Conservation (phyloP, 2,797 vertebrate species). For the Heteromormyrus szaboi region DNA sequence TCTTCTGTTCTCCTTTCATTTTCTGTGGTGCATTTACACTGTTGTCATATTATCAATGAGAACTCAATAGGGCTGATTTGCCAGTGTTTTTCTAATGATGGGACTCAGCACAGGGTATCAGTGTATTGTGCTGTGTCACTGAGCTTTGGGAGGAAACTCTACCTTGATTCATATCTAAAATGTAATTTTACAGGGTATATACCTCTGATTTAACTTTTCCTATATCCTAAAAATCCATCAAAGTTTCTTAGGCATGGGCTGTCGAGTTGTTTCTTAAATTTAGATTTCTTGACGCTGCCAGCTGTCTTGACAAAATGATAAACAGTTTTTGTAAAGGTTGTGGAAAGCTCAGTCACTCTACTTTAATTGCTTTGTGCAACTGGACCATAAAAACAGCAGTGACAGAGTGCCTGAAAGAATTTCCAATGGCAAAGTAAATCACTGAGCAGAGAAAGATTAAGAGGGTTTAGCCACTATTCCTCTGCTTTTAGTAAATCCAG, state of each 20-base stretch:
- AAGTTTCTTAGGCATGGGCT: constrained; percentile 43
- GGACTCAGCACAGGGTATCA: neutral
- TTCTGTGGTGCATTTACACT: neutral
- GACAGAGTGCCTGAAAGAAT: constrained; percentile 37
- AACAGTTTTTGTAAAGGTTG: constrained; percentile 58
- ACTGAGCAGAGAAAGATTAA: neutral
- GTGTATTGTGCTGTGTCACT: neutral
- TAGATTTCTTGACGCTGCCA: constrained; percentile 66
- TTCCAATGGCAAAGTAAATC: constrained; percentile 2
- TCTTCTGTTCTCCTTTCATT: neutral
- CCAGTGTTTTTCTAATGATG: neutral
- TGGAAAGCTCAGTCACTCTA: constrained; percentile 42
- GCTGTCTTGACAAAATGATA: constrained; percentile 59
- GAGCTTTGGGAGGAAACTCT: constrained; percentile 10
- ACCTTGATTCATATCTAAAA: constrained; percentile 32
- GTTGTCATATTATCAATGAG: neutral
- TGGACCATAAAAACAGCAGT: constrained; percentile 50
- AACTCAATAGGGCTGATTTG: constrained; percentile 8
- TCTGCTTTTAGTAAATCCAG: constrained; percentile 11
- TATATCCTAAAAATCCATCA: constrained; percentile 53
- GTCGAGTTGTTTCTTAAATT: constrained; percentile 59
- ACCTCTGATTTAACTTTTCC: constrained; percentile 28
- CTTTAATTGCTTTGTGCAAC: constrained; percentile 56
- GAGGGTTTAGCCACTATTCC: neutral
- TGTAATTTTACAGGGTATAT: constrained; percentile 28